These are phyloP conservation scores for Andrena hattorfiana DNA, from an alignment of 2,888 invertebrate genomes.

Conservation along the genomic window DNA sequence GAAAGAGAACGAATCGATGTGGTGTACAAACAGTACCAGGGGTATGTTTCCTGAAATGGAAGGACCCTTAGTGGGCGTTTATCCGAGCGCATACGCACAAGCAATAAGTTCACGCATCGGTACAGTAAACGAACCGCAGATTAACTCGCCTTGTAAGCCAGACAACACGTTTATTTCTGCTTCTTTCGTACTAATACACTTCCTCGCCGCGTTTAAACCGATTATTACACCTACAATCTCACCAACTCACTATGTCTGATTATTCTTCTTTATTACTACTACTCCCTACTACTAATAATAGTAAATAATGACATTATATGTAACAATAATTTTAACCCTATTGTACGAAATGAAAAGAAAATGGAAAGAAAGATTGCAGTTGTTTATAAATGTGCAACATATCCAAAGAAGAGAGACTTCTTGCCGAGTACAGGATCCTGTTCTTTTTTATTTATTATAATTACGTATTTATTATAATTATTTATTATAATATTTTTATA, in stretches of 20 bases:
- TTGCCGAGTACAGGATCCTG: too few species aligned
- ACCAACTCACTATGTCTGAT: neutral
- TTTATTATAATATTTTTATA: too few species aligned
- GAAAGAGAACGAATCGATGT: constrained; percentile 77
- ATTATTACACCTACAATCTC: neutral
- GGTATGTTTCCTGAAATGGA: constrained; percentile 80
- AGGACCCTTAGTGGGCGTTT: constrained; percentile 77
- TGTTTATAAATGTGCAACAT: too few species aligned
- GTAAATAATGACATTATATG: too few species aligned
- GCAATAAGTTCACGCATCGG: constrained; percentile 67
- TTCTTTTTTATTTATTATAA: too few species aligned
- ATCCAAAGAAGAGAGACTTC: too few species aligned
- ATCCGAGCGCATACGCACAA: constrained; percentile 75
- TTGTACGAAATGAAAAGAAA: too few species aligned
- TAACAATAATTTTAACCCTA: too few species aligned
- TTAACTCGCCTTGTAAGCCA: constrained; percentile 61
- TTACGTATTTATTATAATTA: too few species aligned
- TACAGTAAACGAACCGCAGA: constrained; percentile 56
- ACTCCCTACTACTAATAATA: too few species aligned
- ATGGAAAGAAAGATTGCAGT: too few species aligned
- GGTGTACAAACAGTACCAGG: constrained; percentile 74
- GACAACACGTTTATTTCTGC: constrained; percentile 57
- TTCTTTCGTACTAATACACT: constrained; percentile 34
- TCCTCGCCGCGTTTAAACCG: constrained; percentile 20
- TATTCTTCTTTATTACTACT: neutral